phyloP scores from a whole-genome alignment of 2,113 vertebrate genomes.

The Zosterops lateralis region DNA sequence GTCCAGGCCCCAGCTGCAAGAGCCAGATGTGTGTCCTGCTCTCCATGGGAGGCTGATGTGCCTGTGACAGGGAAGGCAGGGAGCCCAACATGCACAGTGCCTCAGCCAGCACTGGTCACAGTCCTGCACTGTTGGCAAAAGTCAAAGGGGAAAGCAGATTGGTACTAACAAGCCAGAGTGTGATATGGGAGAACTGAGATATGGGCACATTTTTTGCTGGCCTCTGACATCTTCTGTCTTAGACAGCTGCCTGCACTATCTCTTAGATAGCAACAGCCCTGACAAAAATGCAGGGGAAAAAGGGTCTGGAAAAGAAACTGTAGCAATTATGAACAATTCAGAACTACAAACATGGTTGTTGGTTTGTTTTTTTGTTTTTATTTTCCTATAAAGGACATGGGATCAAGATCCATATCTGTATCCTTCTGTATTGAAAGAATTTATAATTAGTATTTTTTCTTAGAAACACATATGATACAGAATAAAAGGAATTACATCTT shows the following conservation, averaged over 20 bases:
- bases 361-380: background rate
- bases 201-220: background rate
- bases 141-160: background rate
- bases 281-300: background rate
- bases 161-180: background rate
- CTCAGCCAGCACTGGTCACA: background rate
- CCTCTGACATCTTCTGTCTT: background rate
- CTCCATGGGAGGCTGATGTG: background rate
- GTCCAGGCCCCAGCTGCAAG: rapidly evolving
- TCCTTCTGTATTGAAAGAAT: background rate
- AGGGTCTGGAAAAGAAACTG: background rate
- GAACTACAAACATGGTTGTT: background rate
- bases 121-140: background rate
- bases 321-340: background rate
- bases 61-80: background rate
- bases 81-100: background rate
- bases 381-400: background rate
- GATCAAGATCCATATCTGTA: background rate
- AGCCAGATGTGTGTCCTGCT: background rate
- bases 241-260: background rate
- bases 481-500: background rate
- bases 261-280: background rate
- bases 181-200: background rate
- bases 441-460: background rate
- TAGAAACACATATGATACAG: background rate